A percentile compares a stretch with the other conserved stretches of the same genome.
phyloP scores from a whole-genome alignment of 2,888 invertebrate genomes.

The Hypercompe scribonia region DNA sequence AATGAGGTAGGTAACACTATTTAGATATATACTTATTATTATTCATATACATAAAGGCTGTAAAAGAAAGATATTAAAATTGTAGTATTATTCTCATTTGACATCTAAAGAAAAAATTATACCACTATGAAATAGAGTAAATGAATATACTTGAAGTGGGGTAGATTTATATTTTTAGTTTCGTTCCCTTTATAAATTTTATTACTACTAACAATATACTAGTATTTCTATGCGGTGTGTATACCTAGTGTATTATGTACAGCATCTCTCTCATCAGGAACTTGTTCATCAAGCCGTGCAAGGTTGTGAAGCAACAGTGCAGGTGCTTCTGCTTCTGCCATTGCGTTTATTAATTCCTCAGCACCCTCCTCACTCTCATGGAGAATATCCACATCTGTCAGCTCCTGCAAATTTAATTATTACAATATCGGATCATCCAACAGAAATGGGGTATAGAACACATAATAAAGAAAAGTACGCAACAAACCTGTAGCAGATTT shows the following conservation, averaged over 20 bases:
- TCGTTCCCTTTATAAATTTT: too few species aligned
- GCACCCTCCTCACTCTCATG: conserved; percentile 97
- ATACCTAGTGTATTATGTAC: conserved; percentile 96
- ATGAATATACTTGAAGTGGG: too few species aligned
- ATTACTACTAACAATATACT: too few species aligned
- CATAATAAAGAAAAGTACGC: neutral
- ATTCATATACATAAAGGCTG: too few species aligned
- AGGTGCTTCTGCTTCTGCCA: conserved; percentile 96
- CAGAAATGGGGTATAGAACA: too few species aligned
- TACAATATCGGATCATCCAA: neutral
- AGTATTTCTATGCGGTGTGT: neutral
- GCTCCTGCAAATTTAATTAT: conserved; percentile 87
- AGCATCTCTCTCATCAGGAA: conserved; percentile 98
- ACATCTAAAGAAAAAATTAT: too few species aligned
- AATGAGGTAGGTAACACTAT: too few species aligned
- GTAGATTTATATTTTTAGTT: too few species aligned
- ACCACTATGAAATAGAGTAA: too few species aligned
- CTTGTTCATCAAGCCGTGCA: conserved; percentile 95
- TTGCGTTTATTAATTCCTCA: conserved; percentile 93
- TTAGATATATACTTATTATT: too few species aligned
- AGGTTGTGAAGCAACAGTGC: conserved; percentile 97
- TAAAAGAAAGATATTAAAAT: too few species aligned
- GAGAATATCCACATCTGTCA: conserved; percentile 98
- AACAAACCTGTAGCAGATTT: conserved; percentile 86
- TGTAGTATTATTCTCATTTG: too few species aligned